Conservation (phyloP, 2,888 invertebrate species). For the Phanerotoma sp. region DNA sequence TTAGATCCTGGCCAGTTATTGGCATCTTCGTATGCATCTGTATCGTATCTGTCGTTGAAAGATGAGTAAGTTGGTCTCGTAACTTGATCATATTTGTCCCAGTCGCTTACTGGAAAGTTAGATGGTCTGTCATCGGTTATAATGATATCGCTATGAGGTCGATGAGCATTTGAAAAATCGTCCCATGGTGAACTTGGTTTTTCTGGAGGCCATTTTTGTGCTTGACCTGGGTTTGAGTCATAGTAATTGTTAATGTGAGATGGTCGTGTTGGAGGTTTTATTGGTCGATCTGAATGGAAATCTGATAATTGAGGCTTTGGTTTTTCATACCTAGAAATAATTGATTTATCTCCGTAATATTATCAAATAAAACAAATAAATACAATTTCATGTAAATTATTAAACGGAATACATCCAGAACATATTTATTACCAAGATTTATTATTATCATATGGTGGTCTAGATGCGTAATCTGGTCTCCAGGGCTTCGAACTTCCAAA, state of each 20-base stretch:
- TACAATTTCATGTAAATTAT: neutral
- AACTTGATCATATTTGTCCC: conserved; percentile 42
- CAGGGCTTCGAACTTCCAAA: conserved; percentile 48
- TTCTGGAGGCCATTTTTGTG: conserved; percentile 56
- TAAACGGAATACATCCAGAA: conserved; percentile 1
- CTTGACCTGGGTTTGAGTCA: conserved; percentile 42
- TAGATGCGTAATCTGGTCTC: conserved; percentile 43
- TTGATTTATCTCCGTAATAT: neutral
- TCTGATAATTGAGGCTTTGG: conserved; percentile 49
- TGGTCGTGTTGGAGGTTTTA: conserved; percentile 32
- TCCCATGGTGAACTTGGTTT: conserved; percentile 53
- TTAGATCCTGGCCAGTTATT: conserved; percentile 42
- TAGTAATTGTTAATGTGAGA: conserved; percentile 43
- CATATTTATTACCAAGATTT: conserved; percentile 42
- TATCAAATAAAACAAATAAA: neutral
- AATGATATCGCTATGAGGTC: conserved; percentile 57
- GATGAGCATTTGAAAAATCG: conserved; percentile 45
- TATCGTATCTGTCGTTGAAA: conserved; percentile 35
- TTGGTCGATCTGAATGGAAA: conserved; percentile 28
- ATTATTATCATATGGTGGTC: conserved; percentile 43
- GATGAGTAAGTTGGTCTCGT: conserved; percentile 25
- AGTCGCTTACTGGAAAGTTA: conserved; percentile 58
- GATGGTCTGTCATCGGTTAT: conserved; percentile 63
- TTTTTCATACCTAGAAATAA: conserved; percentile 45
- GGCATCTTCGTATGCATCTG: conserved; percentile 28